Conservation (phyloP, 2,113 vertebrate genomes). For the Bos indicus region DNA sequence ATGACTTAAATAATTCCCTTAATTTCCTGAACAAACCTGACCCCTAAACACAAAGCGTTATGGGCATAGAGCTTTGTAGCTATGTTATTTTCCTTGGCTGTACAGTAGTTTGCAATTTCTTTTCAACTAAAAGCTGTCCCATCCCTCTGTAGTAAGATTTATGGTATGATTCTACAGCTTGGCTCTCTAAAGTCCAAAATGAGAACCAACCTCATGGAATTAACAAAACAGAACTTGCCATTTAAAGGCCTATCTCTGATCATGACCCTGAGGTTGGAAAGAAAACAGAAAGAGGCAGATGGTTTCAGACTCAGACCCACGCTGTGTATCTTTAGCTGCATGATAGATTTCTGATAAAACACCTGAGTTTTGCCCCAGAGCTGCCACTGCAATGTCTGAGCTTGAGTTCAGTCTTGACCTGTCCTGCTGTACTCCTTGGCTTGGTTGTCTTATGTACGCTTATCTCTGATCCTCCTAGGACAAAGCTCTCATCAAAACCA, state of each 20-base stretch:
- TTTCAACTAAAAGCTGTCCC: not conserved
- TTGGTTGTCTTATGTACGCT: not conserved
- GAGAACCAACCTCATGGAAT: not conserved
- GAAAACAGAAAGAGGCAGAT: not conserved
- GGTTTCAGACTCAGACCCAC: not conserved
- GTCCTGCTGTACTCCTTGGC: rapidly evolving
- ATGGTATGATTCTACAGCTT: not conserved
- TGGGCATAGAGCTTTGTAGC: not conserved
- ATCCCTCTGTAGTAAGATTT: not conserved
- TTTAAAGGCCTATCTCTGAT: not conserved
- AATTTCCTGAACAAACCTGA: not conserved
- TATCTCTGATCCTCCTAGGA: not conserved
- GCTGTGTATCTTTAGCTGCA: not conserved
- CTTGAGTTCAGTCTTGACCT: not conserved
- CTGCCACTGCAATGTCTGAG: not conserved
- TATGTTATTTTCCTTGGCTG: not conserved
- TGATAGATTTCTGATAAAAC: not conserved
- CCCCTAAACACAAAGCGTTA: not conserved
- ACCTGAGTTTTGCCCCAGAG: not conserved
- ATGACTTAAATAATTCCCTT: slow-evolving; percentile 4
- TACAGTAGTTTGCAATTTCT: not conserved
- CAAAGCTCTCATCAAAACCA: not conserved
- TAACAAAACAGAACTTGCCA: not conserved
- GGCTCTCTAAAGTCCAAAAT: not conserved
- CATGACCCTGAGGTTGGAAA: not conserved